Base-by-base conservation (phyloP, 2,888 invertebrate species). In the Meta bourneti region DNA sequence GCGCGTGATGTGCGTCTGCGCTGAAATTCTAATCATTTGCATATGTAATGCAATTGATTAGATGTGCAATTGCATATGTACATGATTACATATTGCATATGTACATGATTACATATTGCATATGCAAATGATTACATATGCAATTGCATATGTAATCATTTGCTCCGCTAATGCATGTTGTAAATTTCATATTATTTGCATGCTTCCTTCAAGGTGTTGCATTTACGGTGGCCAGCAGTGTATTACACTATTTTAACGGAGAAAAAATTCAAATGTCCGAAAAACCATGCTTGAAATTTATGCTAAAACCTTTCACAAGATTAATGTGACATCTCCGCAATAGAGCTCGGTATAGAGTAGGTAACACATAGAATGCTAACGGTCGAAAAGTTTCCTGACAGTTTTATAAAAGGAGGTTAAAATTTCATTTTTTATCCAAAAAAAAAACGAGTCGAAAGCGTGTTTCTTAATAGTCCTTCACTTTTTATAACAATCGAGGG, bases 301-400 rank as follows among this genome's bases (percentile, higher is more conserved):
- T 34, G 34, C 34, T 34, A 34, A 34, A 34, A 34, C 4, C 34
- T 1, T 34, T 34, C 34, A 34, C 19, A 83, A 72, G 89, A 89
- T 89, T 89, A 89, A 89, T 89, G 51, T 79, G 48, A 71, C 19
- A 19, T 61, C 84, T n/a, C 83, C 84, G 84, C 84, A 84, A 89
- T 84, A 71, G 83, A 78, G 61, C 83, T 89, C 78, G 61, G 79
- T 52, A 49, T 70, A 84, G 78, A 84, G 83, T 83, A 71, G 83
- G 54, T 72, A 84, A 84, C 79, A 81, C 74, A 48, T 81, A 75
- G 6, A n/a, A 13, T 70, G 49, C 84, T 77, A 71, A 89, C 71
- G 89, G 78, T 19, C 78, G 89, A 89, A 89, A 71, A 83, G 72
- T 49, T 78, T 84, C 20, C 9, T 77, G 71, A 83, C 34, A 34